Evolutionary conservation across 2,113 vertebrate species (phyloP).

Genomic region (Oncorhynchus kisutch): DNA sequence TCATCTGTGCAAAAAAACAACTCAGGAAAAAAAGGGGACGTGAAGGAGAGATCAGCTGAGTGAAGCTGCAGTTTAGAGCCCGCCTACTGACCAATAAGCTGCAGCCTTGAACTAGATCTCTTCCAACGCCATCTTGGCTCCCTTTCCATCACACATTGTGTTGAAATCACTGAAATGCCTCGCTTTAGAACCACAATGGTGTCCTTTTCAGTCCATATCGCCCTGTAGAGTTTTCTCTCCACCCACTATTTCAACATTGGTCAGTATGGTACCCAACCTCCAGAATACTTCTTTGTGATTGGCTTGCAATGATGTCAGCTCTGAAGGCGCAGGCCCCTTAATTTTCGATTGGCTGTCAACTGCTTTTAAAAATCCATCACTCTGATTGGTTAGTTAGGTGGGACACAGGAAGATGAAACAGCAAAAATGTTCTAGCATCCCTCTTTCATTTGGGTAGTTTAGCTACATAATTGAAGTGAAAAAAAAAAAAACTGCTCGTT

Average conservation of each 20-base stretch:
- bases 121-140: constrained; percentile 71
- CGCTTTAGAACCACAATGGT: constrained; percentile 44
- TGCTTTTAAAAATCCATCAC: neutral
- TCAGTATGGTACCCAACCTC: constrained; percentile 39
- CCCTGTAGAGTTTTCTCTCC: neutral
- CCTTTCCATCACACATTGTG: fast-evolving
- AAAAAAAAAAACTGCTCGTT: no score
- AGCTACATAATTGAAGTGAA: no score
- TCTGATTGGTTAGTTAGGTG: constrained; percentile 36
- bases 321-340: neutral
- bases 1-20: constrained; percentile 74
- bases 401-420: constrained; percentile 9
- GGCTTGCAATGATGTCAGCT: constrained; percentile 64
- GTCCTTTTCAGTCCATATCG: constrained; percentile 38
- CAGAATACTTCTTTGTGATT: constrained; percentile 17
- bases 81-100: constrained; percentile 49
- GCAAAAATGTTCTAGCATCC: neutral
- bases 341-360: constrained; percentile 29
- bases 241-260: constrained; percentile 53
- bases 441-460: no score
- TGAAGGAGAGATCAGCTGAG: constrained; percentile 73
- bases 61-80: constrained; percentile 58
- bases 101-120: constrained; percentile 38
- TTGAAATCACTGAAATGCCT: neutral
- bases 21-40: constrained; percentile 58